Conservation (phyloP, 1,140 invertebrate genomes). For the Drosophila elegans region DNA sequence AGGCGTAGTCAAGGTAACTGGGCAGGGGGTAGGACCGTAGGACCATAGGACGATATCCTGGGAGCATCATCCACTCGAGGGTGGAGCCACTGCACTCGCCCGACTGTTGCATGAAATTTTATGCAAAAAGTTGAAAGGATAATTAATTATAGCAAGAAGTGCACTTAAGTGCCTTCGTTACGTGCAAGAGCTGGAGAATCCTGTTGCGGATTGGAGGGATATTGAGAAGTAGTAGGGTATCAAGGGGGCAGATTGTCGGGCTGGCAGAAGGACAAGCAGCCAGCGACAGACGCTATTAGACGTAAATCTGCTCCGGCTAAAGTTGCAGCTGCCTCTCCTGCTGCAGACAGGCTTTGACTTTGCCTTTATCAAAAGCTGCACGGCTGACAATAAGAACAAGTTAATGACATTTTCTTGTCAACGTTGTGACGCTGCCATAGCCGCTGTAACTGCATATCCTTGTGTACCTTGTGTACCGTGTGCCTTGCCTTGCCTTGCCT, state of each 20-base stretch:
- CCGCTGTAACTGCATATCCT: slow-evolving; percentile 60
- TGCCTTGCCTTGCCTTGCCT: not conserved
- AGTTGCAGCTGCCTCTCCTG: slow-evolving; percentile 23
- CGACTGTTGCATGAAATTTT: slow-evolving; percentile 80
- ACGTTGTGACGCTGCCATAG: slow-evolving; percentile 55
- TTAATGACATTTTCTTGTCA: slow-evolving; percentile 83
- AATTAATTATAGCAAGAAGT: slow-evolving; percentile 84
- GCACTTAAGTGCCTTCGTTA: slow-evolving; percentile 83
- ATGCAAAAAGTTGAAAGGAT: slow-evolving; percentile 83
- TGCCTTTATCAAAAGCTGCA: slow-evolving; percentile 77
- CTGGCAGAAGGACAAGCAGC: slow-evolving; percentile 38
- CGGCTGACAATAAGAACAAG: slow-evolving; percentile 79
- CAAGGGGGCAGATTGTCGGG: slow-evolving; percentile 6
- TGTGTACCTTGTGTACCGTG: slow-evolving; percentile 11
- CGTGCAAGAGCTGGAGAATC: slow-evolving; percentile 60
- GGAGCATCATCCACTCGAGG: slow-evolving; percentile 37
- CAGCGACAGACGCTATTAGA: slow-evolving; percentile 62
- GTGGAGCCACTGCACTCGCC: slow-evolving; percentile 29
- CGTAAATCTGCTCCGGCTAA: slow-evolving; percentile 57
- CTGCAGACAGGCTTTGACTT: slow-evolving; percentile 73
- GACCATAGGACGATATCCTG: not conserved
- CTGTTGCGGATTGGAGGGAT: slow-evolving; percentile 15
- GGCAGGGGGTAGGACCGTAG: too few species aligned
- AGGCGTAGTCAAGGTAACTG: slow-evolving; percentile 51
- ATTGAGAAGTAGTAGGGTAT: not conserved